Percentiles rank a stretch among this genome's conserved stretches.
These are phyloP conservation scores for Apogon talboti DNA, from an alignment of 2,797 vertebrate genomes.

Conservation along the genomic window DNA sequence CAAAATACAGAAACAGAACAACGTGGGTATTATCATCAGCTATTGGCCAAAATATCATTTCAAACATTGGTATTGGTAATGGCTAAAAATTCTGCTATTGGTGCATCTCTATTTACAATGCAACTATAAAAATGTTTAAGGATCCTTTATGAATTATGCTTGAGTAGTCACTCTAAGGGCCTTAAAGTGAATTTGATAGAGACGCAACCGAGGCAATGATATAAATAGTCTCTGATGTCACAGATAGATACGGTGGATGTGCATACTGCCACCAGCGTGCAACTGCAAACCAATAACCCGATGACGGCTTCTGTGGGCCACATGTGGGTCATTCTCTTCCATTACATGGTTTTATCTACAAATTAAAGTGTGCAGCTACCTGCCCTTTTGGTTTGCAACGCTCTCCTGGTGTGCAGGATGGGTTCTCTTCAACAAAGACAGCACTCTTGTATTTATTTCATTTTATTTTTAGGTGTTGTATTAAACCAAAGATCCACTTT, in stretches of 20 bases:
- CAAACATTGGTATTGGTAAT: too few species aligned
- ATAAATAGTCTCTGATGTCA: constrained; percentile 50
- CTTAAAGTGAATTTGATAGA: constrained; percentile 24
- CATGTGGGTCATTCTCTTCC: constrained; percentile 21
- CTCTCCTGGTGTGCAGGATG: neutral
- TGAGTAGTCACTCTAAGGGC: neutral
- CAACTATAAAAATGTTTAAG: too few species aligned
- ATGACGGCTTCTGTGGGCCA: constrained; percentile 23
- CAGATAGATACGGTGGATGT: constrained; percentile 10
- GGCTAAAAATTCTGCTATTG: too few species aligned
- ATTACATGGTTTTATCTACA: constrained; percentile 16
- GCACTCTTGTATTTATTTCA: neutral
- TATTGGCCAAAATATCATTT: too few species aligned
- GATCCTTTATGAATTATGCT: too few species aligned
- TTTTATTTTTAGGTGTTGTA: neutral
- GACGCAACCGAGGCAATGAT: constrained; percentile 20
- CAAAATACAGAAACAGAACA: too few species aligned
- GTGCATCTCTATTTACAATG: too few species aligned
- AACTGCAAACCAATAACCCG: constrained; percentile 53
- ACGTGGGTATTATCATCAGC: too few species aligned
- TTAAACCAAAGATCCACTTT: neutral
- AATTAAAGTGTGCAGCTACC: neutral
- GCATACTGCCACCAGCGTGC: constrained; percentile 32
- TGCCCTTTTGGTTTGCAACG: neutral
- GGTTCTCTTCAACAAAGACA: neutral